Percentiles rank a stretch among this genome's conserved stretches.
Evolutionary conservation across 1,140 invertebrate species (phyloP).

Genomic region (Monochamus saltuarius): DNA sequence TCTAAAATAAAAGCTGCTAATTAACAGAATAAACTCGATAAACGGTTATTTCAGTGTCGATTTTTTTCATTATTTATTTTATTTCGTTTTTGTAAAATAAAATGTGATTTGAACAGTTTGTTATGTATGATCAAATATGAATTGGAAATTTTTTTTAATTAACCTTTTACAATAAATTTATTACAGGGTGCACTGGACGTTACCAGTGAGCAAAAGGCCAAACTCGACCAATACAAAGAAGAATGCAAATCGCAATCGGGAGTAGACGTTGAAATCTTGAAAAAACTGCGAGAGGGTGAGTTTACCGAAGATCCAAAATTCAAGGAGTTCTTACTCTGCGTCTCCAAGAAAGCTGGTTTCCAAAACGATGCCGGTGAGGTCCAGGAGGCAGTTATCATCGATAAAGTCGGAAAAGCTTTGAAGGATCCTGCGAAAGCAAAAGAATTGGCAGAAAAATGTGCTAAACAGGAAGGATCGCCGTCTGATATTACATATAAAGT

Average conservation of each 20-base stretch:
- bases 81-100: too few species aligned
- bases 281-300: slow-evolving; percentile 18
- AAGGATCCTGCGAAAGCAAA: slow-evolving; percentile 38
- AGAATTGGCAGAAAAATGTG: slow-evolving; percentile 15
- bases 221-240: slow-evolving; percentile 16
- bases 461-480: neutral
- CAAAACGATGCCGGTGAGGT: slow-evolving; percentile 48
- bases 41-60: too few species aligned
- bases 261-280: slow-evolving; percentile 19
- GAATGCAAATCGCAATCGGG: slow-evolving; percentile 21
- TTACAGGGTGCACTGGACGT: slow-evolving; percentile 9
- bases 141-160: too few species aligned
- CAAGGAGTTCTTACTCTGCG: slow-evolving; percentile 52
- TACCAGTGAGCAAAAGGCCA: slow-evolving; percentile 28
- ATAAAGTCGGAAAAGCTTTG: slow-evolving; percentile 49
- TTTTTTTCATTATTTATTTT: too few species aligned
- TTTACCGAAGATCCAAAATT: slow-evolving; percentile 50
- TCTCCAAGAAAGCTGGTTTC: slow-evolving; percentile 53
- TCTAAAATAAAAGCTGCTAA: too few species aligned
- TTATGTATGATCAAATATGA: too few species aligned
- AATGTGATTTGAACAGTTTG: too few species aligned
- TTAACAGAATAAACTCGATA: too few species aligned
- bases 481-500: too few species aligned
- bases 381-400: slow-evolving; percentile 48
- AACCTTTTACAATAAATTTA: too few species aligned